phyloP scores from a whole-genome alignment of 1,140 invertebrate species.

The Leptinotarsa texana region DNA sequence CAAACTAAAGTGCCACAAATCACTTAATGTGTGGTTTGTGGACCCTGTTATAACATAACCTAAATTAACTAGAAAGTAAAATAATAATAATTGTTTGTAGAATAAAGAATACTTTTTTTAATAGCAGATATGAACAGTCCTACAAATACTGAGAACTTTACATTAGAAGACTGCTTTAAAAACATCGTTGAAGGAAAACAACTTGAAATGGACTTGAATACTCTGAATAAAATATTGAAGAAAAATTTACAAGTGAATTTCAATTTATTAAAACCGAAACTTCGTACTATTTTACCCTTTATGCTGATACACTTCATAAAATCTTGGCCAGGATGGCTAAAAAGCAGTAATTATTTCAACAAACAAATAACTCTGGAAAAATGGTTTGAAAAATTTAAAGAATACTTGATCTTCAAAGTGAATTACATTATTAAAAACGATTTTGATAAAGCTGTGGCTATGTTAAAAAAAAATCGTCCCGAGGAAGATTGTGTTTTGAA shows the following conservation, averaged over 20 bases:
- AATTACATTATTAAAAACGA: slow-evolving; percentile 29
- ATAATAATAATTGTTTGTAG: too few species aligned
- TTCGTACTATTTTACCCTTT: slow-evolving; percentile 32
- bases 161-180: slow-evolving; percentile 33
- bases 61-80: too few species aligned
- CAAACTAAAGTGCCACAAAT: too few species aligned
- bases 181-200: slow-evolving; percentile 36
- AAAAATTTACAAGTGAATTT: slow-evolving; percentile 33
- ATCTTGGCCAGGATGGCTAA: slow-evolving; percentile 42
- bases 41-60: too few species aligned
- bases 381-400: slow-evolving; percentile 39
- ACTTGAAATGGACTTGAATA: slow-evolving; percentile 33
- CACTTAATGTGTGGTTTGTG: too few species aligned
- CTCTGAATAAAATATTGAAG: slow-evolving; percentile 30
- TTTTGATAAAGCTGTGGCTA: slow-evolving; percentile 8
- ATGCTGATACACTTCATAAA: slow-evolving; percentile 40
- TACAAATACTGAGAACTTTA: neutral
- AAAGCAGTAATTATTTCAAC: slow-evolving; percentile 33
- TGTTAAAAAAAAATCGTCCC: slow-evolving; percentile 10
- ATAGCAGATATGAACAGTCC: neutral
- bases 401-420: slow-evolving; percentile 39
- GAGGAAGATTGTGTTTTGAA: slow-evolving; percentile 19
- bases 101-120: too few species aligned
- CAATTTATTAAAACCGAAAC: slow-evolving; percentile 23
- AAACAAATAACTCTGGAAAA: slow-evolving; percentile 33